A percentile compares a stretch with the other conserved stretches of the same genome.
phyloP scores from a whole-genome alignment of 2,888 invertebrate species.

The Leptarthrus brevirostris region DNA sequence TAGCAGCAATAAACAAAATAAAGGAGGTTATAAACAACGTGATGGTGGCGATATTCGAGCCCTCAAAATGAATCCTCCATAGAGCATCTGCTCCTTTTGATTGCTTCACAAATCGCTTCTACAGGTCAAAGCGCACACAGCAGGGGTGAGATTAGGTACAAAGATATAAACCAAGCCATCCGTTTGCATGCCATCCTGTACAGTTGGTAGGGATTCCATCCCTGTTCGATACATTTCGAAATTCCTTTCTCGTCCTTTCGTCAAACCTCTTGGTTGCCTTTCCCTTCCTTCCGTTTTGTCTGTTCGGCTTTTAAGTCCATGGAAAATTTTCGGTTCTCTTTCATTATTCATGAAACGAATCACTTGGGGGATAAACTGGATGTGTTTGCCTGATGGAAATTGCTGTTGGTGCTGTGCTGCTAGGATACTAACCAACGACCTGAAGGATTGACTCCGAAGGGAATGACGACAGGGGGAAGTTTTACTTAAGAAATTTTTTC shows the following conservation, averaged over 20 bases:
- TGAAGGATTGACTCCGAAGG: slow-evolving; percentile 5
- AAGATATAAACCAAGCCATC: neutral
- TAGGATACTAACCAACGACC: neutral
- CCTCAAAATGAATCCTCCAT: slow-evolving; percentile 27
- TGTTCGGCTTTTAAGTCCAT: slow-evolving; percentile 23
- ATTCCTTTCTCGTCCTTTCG: slow-evolving; percentile 8
- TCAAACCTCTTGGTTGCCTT: neutral
- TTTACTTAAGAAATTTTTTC: slow-evolving; percentile 10
- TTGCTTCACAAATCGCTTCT: slow-evolving; percentile 41
- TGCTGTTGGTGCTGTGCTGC: slow-evolving; percentile 25
- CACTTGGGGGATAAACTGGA: slow-evolving; percentile 44
- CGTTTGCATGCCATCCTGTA: neutral
- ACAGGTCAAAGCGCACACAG: slow-evolving; percentile 30
- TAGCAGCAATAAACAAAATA: slow-evolving; percentile 28
- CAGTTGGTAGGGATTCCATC: neutral
- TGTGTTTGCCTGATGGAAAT: slow-evolving; percentile 45
- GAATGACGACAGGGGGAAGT: slow-evolving; percentile 9
- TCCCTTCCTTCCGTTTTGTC: neutral
- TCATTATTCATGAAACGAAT: slow-evolving; percentile 41
- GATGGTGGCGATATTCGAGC: slow-evolving; percentile 25
- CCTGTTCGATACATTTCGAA: slow-evolving; percentile 8
- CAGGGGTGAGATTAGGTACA: neutral
- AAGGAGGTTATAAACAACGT: slow-evolving; percentile 30
- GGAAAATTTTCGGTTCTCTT: slow-evolving; percentile 39
- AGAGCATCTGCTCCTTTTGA: slow-evolving; percentile 43